Conservation (phyloP, 2,888 invertebrate genomes). For the Amblyjoppa fuscipennis region DNA sequence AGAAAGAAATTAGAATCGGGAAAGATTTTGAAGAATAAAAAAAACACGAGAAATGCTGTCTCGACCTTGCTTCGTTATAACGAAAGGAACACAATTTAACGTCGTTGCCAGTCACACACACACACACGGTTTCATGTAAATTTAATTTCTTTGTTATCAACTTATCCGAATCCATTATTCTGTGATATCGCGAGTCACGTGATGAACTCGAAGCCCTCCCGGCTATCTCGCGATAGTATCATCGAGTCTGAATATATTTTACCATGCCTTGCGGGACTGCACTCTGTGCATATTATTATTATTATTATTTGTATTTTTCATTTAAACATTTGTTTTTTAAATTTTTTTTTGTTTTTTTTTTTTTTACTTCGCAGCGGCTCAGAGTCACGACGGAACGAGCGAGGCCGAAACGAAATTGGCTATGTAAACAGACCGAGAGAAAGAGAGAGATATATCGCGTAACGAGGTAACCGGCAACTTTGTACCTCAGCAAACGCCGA, state of each 20-base stretch:
- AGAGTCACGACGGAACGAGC: not conserved
- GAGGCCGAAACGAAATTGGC: conserved; percentile 3
- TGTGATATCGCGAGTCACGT: conserved; percentile 29
- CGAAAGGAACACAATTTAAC: conserved; percentile 13
- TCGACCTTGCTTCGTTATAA: conserved; percentile 1
- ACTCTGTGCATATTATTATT: not conserved
- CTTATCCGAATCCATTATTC: conserved; percentile 27
- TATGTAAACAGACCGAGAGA: conserved; percentile 25
- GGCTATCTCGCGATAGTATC: conserved; percentile 22
- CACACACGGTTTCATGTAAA: conserved; percentile 11
- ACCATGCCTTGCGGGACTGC: conserved; percentile 30
- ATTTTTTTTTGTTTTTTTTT: not conserved
- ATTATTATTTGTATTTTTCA: conserved; percentile 8
- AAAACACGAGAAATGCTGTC: conserved; percentile 5
- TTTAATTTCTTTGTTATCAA: conserved; percentile 29
- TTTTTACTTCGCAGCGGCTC: not conserved
- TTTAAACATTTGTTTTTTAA: not conserved
- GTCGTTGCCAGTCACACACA: conserved; percentile 14
- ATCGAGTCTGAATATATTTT: conserved; percentile 15
- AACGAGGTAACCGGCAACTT: conserved; percentile 40
- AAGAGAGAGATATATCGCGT: not conserved
- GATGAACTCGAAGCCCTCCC: not conserved
- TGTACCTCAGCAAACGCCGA: conserved; percentile 18
- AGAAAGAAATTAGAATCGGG: not conserved
- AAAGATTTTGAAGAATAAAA: not conserved